Evolutionary conservation across 2,113 vertebrate genomes (phyloP).

Genomic region (Corythaixoides concolor): DNA sequence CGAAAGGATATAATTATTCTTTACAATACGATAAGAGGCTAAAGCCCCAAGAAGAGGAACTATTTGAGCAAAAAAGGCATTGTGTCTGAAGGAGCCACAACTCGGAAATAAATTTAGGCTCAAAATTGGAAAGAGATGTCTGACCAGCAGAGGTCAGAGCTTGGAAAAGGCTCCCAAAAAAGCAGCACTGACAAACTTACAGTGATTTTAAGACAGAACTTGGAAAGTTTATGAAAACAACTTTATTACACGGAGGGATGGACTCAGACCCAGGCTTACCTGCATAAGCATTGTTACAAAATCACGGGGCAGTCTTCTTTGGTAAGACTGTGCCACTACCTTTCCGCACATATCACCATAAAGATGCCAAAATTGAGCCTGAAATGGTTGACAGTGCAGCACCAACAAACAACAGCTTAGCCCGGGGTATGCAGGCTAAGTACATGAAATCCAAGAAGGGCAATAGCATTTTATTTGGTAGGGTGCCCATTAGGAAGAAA

Average conservation of each 20-base stretch:
- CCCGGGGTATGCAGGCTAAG: neutral
- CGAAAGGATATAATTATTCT: neutral
- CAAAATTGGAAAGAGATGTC: neutral
- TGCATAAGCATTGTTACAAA: neutral
- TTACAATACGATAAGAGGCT: neutral
- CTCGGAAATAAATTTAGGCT: neutral
- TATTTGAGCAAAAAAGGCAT: neutral
- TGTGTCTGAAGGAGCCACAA: neutral
- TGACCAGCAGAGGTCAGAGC: conserved; percentile 38
- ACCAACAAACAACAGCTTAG: neutral
- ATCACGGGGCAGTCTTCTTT: neutral
- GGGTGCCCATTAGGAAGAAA: neutral
- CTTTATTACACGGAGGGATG: neutral
- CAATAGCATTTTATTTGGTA: neutral
- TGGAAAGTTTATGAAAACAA: neutral
- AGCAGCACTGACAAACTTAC: neutral
- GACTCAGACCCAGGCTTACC: neutral
- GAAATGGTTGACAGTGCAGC: neutral
- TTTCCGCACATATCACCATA: neutral
- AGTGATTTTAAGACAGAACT: neutral
- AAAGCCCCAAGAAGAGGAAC: neutral
- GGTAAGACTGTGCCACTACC: neutral
- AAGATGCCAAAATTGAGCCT: neutral
- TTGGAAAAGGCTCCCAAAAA: neutral
- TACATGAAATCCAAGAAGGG: neutral